phyloP scores from a whole-genome alignment of 1,140 invertebrate species.

The Cotesia typhae region DNA sequence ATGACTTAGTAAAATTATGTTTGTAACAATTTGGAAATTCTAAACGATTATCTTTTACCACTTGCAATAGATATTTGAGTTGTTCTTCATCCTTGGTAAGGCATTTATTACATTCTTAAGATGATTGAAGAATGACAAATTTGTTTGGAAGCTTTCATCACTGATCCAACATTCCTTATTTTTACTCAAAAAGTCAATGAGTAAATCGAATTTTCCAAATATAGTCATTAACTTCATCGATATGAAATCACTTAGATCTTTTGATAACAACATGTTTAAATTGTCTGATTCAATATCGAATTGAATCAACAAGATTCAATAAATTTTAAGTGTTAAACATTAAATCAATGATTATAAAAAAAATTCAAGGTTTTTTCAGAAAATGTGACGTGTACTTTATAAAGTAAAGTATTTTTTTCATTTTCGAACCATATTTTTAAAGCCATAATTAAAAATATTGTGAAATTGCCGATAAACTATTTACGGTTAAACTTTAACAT shows the following conservation, averaged over 20 bases:
- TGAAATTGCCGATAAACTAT: too few species aligned
- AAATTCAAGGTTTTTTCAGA: too few species aligned
- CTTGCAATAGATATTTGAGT: slow-evolving; percentile 3
- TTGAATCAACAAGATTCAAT: too few species aligned
- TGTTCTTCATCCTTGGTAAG: background rate
- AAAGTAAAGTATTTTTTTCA: too few species aligned
- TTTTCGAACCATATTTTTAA: too few species aligned
- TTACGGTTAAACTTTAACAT: too few species aligned
- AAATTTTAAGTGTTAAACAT: too few species aligned
- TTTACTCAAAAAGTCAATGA: slow-evolving; percentile 9
- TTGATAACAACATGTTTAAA: slow-evolving; percentile 5
- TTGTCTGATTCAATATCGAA: background rate
- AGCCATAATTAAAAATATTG: too few species aligned
- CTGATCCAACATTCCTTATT: background rate
- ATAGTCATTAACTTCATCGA: slow-evolving; percentile 10
- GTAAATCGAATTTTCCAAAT: background rate
- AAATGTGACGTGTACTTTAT: too few species aligned
- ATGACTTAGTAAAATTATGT: slow-evolving; percentile 9
- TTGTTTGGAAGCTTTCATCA: slow-evolving; percentile 4
- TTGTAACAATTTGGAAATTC: slow-evolving; percentile 2
- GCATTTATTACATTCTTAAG: background rate
- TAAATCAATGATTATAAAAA: too few species aligned
- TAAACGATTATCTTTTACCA: background rate
- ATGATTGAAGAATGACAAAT: slow-evolving; percentile 8
- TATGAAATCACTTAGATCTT: slow-evolving; percentile 7